phyloP scores from a whole-genome alignment of 2,888 invertebrate genomes.

The Zygothrica quintamaculata region DNA sequence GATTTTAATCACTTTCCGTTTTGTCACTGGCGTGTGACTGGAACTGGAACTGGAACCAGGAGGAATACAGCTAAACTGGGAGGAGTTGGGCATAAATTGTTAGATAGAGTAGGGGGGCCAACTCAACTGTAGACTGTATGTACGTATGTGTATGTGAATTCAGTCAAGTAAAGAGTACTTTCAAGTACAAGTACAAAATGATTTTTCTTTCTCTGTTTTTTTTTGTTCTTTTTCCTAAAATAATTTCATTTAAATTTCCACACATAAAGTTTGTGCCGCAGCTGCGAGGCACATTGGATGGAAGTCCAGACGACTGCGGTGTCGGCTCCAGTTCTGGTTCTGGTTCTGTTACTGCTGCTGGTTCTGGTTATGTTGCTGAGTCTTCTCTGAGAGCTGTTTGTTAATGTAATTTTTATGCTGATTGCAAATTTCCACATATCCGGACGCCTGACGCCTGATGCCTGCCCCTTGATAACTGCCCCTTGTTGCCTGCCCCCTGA shows the following conservation, averaged over 20 bases:
- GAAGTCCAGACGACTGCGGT: not conserved
- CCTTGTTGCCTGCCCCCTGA: not conserved
- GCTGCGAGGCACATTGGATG: slow-evolving; percentile 14
- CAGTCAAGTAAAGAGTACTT: slow-evolving; percentile 14
- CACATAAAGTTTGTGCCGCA: slow-evolving; percentile 56
- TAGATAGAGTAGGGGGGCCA: not conserved
- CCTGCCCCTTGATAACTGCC: not conserved
- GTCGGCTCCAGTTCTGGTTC: slow-evolving; percentile 1
- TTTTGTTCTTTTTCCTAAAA: slow-evolving; percentile 38
- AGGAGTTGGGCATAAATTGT: slow-evolving; percentile 4
- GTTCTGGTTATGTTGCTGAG: slow-evolving; percentile 4
- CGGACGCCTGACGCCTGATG: slow-evolving; percentile 32
- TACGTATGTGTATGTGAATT: no score
- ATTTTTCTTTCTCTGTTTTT: slow-evolving; percentile 21
- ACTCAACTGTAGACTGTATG: not conserved
- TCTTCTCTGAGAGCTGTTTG: slow-evolving; percentile 61
- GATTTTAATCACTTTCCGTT: slow-evolving; percentile 81
- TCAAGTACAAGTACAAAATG: slow-evolving; percentile 16
- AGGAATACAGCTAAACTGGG: no score
- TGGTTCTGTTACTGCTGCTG: not conserved
- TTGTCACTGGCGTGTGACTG: slow-evolving; percentile 60
- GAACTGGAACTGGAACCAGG: slow-evolving; percentile 12
- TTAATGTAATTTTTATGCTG: slow-evolving; percentile 80
- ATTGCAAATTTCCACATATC: slow-evolving; percentile 79
- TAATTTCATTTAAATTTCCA: slow-evolving; percentile 73